Conservation (phyloP, 1,140 invertebrate genomes). For the Maniola jurtina region DNA sequence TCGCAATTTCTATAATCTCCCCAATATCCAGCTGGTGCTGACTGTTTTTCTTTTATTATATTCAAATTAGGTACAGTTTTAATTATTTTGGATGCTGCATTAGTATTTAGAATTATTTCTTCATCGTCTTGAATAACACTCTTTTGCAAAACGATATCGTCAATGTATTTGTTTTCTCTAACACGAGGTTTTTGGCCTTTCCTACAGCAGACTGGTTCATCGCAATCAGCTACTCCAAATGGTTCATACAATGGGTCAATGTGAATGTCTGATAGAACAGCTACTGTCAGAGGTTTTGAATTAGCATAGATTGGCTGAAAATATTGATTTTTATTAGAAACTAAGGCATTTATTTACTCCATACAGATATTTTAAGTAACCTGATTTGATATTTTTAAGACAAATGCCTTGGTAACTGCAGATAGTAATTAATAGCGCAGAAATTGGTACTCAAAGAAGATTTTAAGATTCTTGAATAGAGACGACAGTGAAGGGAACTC, state of each 20-base stretch:
- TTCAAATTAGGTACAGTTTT: neutral
- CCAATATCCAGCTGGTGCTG: conserved; percentile 85
- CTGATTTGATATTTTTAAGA: too few species aligned
- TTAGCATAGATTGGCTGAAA: too few species aligned
- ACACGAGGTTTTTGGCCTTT: conserved; percentile 64
- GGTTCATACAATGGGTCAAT: conserved; percentile 86
- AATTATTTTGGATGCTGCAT: conserved; percentile 35
- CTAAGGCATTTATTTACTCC: too few species aligned
- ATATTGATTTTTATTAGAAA: too few species aligned
- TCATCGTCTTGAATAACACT: conserved; percentile 36
- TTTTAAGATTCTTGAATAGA: too few species aligned
- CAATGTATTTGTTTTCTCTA: conserved; percentile 30
- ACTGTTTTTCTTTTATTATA: neutral
- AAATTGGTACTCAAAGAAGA: too few species aligned
- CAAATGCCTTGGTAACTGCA: too few species aligned
- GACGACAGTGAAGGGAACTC: too few species aligned
- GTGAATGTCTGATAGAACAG: conserved; percentile 90
- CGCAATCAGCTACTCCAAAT: conserved; percentile 83
- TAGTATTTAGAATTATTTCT: conserved; percentile 45
- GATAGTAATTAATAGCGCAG: too few species aligned
- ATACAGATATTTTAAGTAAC: too few species aligned
- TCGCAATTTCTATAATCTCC: conserved; percentile 89
- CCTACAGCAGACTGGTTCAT: conserved; percentile 88
- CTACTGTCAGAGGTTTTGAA: conserved; percentile 71
- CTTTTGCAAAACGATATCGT: conserved; percentile 37